Evolutionary conservation across 53 echinoderm and acorn worm species (phyloP), one percentile per base, ranked within the genome.

Genomic region (Arbacia lixula): DNA sequence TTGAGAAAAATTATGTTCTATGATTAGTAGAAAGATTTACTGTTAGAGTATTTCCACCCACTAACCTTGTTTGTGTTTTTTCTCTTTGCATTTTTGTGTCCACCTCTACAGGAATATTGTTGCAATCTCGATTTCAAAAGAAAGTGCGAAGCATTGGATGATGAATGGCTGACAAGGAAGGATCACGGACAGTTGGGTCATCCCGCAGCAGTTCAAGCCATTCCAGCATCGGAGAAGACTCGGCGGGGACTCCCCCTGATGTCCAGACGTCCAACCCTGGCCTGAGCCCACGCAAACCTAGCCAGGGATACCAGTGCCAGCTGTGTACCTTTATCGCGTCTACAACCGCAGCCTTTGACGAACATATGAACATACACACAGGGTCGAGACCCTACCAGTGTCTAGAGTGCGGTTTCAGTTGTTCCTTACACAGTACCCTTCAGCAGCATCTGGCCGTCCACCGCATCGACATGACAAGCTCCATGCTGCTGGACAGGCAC

Each of bases 301-400:
- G 52, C 60, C 57, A 79, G 28, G 96, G 93, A 46, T 95, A 69
- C 83, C 96, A 96, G 91, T 96, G 95, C 57, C 88, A 91, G 53
- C 89, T 96, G 10, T 96, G 96, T 61, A 93, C 96, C 16, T 89
- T 96, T 71, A 84, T 96, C 24, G 91, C 93, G 20, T 91, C 96
- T 39, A 93, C 96, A 36, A 86, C 91, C 71, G 78, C 86, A 62
- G 93, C 93, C 53, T 85, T 96, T 58, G 96, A 96, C 68, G 96
- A 96, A 87, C 96, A 96, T 83, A 96, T 93, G 92, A 96, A 96
- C 89, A 93, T 96, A 21, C 96, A 96, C 74, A 91, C 87, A 29
- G 96, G 96, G 84, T 87, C 91, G 16, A 86, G 93, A 56, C 96
- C 96, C 67, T 96, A 91, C 77, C 91, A 93, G 85, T 96, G 96